Percentiles rank a stretch among this genome's conserved stretches.
phyloP scores from a whole-genome alignment of 2,113 vertebrate species.

The Bos indicus region DNA sequence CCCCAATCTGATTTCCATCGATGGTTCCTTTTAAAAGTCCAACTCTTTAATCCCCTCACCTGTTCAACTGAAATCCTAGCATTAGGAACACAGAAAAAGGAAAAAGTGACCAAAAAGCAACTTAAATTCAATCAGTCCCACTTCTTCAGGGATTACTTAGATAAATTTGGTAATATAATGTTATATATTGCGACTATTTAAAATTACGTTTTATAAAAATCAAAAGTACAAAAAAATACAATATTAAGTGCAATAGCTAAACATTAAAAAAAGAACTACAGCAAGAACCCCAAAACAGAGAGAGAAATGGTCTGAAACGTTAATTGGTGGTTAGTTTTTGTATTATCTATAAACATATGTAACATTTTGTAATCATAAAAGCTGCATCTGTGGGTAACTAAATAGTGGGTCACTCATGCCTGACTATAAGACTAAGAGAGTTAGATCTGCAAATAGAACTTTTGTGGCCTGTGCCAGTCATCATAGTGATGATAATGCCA shows the following conservation, averaged over 20 bases:
- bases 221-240: not conserved
- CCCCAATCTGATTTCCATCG: not conserved
- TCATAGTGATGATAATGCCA: not conserved
- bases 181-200: not conserved
- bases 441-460: not conserved
- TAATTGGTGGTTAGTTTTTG: not conserved
- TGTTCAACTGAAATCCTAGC: not conserved
- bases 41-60: not conserved
- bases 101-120: not conserved
- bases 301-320: not conserved
- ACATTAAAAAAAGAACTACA: not conserved
- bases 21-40: not conserved
- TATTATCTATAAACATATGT: not conserved
- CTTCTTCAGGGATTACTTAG: not conserved
- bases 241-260: not conserved
- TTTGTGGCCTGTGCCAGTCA: not conserved
- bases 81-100: not conserved
- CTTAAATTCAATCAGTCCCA: not conserved
- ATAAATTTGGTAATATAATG: not conserved
- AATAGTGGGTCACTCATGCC: not conserved
- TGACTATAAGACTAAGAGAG: not conserved
- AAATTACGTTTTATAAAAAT: not conserved
- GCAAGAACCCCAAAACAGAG: not conserved
- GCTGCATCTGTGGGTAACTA: not conserved
- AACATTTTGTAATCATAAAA: not conserved